phyloP scores from a whole-genome alignment of 2,113 vertebrate species.

The Anthoscopus minutus region DNA sequence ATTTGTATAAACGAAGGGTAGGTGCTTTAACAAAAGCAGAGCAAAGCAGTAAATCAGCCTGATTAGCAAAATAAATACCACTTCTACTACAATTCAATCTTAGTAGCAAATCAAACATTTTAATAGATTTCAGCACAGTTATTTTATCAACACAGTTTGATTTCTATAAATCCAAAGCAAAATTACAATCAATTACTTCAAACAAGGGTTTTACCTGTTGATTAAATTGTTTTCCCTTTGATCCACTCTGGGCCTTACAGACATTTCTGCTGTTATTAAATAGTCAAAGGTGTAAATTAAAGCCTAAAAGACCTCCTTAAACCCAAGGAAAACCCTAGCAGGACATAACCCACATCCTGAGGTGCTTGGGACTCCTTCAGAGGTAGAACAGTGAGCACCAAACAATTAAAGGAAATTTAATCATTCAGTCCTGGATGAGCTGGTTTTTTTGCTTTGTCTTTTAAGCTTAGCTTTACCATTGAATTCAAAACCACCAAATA shows the following conservation, averaged over 20 bases:
- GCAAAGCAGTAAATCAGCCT: neutral
- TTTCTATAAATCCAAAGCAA: neutral
- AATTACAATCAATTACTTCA: slow-evolving; percentile 24
- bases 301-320: slow-evolving; percentile 1
- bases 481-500: neutral
- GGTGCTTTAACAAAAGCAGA: neutral
- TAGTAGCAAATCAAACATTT: neutral
- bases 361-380: neutral
- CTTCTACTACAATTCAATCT: neutral
- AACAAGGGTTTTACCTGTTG: neutral
- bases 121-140: neutral
- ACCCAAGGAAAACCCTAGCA: neutral
- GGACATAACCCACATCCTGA: neutral
- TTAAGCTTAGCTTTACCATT: neutral
- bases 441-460: neutral
- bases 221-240: neutral
- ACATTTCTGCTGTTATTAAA: neutral
- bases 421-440: neutral
- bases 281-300: neutral
- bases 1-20: neutral
- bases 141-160: neutral
- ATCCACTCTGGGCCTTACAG: neutral
- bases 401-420: neutral
- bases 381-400: neutral
- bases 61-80: neutral